Percentiles rank a stretch among this genome's conserved stretches.
Evolutionary conservation across 2,888 invertebrate species (phyloP).

Genomic region (Melieria picta): DNA sequence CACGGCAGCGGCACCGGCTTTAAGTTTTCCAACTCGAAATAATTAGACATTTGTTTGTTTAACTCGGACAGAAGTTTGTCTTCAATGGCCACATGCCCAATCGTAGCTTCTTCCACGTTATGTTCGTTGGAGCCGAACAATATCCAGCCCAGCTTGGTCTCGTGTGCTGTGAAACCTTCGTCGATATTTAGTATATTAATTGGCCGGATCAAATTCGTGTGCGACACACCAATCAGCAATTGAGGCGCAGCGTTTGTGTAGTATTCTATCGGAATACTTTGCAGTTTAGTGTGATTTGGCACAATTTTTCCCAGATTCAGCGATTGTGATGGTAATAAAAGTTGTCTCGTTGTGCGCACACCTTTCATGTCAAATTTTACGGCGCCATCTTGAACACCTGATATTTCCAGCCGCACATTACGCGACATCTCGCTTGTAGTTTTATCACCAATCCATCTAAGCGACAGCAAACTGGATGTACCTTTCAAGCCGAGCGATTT

Average conservation of each 20-base stretch:
- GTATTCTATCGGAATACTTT: not conserved
- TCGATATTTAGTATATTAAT: not conserved
- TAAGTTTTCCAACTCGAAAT: constrained; percentile 7
- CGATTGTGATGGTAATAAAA: not conserved
- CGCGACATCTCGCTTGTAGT: constrained; percentile 4
- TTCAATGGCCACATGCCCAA: not conserved
- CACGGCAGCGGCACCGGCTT: constrained; percentile 7
- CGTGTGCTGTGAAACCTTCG: constrained; percentile 1
- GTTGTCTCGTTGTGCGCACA: constrained; percentile 8
- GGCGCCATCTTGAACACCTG: not conserved
- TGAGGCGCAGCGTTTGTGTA: constrained; percentile 1
- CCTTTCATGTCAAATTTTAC: constrained; percentile 2
- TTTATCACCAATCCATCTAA: constrained; percentile 6
- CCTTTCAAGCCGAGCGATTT: not conserved
- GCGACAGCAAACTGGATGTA: not conserved
- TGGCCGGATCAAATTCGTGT: constrained; percentile 1
- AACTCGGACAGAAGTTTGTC: not conserved
- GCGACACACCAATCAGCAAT: constrained; percentile 7
- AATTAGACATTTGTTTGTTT: not conserved
- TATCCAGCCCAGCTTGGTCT: constrained; percentile 7
- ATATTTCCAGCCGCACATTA: not conserved
- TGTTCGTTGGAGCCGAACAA: not conserved
- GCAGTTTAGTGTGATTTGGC: not conserved
- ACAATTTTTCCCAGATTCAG: constrained; percentile 6
- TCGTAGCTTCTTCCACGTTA: not conserved